Percentiles rank a stretch among this genome's conserved stretches.
These are phyloP conservation scores for Clarias macrocephalus DNA, from an alignment of 2,113 vertebrate genomes.

Conservation along the genomic window DNA sequence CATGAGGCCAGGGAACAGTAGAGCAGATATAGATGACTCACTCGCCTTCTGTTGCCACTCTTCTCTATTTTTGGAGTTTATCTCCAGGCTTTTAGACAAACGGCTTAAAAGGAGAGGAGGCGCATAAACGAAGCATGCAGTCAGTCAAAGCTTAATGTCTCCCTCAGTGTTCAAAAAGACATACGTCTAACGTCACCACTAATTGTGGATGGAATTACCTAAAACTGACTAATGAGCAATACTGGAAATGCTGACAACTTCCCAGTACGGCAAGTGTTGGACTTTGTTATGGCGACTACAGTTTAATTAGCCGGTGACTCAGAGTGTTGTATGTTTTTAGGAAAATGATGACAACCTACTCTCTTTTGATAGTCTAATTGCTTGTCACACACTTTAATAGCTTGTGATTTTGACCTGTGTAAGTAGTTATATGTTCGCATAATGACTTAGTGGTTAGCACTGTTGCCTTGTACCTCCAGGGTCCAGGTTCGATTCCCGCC, in stretches of 20 bases:
- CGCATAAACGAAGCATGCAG: slow-evolving; percentile 25
- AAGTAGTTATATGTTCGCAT: background rate
- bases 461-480: too few relatives aligned
- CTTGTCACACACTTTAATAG: background rate
- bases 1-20: slow-evolving; percentile 39
- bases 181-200: slow-evolving; percentile 4
- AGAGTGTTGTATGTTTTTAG: background rate
- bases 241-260: slow-evolving; percentile 5
- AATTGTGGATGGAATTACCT: background rate
- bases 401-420: background rate
- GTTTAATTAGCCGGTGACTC: slow-evolving; percentile 18
- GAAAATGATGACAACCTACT: background rate
- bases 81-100: slow-evolving; percentile 62
- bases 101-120: slow-evolving; percentile 45
- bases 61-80: slow-evolving; percentile 67
- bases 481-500: too few relatives aligned
- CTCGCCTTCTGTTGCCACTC: slow-evolving; percentile 49
- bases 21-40: slow-evolving; percentile 64
- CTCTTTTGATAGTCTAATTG: too few relatives aligned
- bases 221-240: slow-evolving; percentile 21
- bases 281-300: slow-evolving; percentile 12
- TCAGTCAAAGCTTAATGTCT: slow-evolving; percentile 28
- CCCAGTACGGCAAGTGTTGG: background rate
- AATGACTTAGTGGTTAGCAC: too few relatives aligned
- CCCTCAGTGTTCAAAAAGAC: slow-evolving; percentile 9